A percentile compares a stretch with the other conserved stretches of the same genome.
phyloP scores from a whole-genome alignment of 2,888 invertebrate species.

The Oxycera nigricornis region DNA sequence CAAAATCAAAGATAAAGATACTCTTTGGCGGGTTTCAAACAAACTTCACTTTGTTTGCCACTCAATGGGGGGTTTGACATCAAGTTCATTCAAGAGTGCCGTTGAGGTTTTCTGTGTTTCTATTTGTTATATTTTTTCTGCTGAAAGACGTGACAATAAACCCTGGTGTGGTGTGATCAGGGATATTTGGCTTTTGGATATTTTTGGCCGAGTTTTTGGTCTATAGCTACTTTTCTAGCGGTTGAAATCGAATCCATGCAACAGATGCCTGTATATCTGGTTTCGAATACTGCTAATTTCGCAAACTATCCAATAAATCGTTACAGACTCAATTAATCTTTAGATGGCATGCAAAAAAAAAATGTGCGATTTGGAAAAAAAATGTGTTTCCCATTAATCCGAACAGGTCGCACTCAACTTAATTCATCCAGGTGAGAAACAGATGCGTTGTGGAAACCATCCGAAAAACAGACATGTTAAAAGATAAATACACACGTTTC shows the following conservation, averaged over 20 bases:
- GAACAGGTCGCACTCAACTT: no score
- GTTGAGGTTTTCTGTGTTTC: not conserved
- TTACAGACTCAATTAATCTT: no score
- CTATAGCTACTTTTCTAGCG: no score
- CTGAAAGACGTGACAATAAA: constrained; percentile 1
- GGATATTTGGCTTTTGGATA: not conserved
- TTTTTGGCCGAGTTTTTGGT: no score
- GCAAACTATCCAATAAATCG: no score
- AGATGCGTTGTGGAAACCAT: not conserved
- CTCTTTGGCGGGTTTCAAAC: not conserved
- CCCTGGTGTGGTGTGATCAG: not conserved
- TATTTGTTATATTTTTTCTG: no score
- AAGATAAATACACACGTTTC: not conserved
- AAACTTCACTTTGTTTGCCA: not conserved
- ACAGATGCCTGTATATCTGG: no score
- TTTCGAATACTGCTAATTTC: no score
- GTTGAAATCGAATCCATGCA: no score
- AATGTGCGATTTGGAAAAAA: no score
- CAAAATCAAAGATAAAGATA: not conserved
- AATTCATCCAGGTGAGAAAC: not conserved
- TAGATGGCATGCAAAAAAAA: no score
- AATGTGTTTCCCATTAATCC: no score
- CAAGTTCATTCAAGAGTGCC: constrained; percentile 21
- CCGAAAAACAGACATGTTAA: not conserved
- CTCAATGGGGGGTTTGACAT: not conserved